A percentile compares a stretch with the other conserved stretches of the same genome.
phyloP scores from a whole-genome alignment of 1,140 invertebrate genomes.

The Drosophila orosa region DNA sequence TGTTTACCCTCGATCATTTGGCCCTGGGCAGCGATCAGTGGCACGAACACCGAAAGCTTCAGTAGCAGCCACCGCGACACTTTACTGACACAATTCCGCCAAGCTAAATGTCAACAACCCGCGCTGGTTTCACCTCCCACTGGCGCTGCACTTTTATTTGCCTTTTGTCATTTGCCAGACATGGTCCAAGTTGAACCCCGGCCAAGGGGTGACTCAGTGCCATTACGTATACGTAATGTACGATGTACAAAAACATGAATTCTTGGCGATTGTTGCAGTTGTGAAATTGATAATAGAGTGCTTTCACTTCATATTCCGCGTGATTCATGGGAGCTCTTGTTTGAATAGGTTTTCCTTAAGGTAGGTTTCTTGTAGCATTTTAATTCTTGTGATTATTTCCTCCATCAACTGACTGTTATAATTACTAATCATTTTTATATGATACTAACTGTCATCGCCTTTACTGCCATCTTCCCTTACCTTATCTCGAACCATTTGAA shows the following conservation, averaged over 20 bases:
- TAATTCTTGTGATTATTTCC: not conserved
- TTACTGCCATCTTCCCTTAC: not conserved
- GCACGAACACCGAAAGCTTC: slow-evolving; percentile 25
- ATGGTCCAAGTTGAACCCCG: slow-evolving; percentile 23
- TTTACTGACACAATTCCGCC: slow-evolving; percentile 47
- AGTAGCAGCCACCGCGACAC: slow-evolving; percentile 15
- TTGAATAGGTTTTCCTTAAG: slow-evolving; percentile 8
- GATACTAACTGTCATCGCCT: not conserved
- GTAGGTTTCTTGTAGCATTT: slow-evolving; percentile 11
- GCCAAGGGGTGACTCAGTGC: slow-evolving; percentile 41
- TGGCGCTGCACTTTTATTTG: slow-evolving; percentile 10
- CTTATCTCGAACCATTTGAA: slow-evolving; percentile 4
- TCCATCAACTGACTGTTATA: no score
- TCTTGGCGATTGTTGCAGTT: slow-evolving; percentile 36
- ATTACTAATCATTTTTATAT: not conserved
- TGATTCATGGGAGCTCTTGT: slow-evolving; percentile 14
- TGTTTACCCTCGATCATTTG: slow-evolving; percentile 54
- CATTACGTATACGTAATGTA: slow-evolving; percentile 29
- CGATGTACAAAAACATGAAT: slow-evolving; percentile 24
- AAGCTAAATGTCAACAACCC: slow-evolving; percentile 40
- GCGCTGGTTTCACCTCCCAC: slow-evolving; percentile 8
- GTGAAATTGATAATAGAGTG: slow-evolving; percentile 45
- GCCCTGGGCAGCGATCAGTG: slow-evolving; percentile 43
- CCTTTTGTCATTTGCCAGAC: slow-evolving; percentile 15
- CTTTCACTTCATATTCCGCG: not conserved